Evolutionary conservation across 2,888 invertebrate genomes (phyloP), one percentile per base, ranked within the genome.

Genomic region (Trisateles emortualis): DNA sequence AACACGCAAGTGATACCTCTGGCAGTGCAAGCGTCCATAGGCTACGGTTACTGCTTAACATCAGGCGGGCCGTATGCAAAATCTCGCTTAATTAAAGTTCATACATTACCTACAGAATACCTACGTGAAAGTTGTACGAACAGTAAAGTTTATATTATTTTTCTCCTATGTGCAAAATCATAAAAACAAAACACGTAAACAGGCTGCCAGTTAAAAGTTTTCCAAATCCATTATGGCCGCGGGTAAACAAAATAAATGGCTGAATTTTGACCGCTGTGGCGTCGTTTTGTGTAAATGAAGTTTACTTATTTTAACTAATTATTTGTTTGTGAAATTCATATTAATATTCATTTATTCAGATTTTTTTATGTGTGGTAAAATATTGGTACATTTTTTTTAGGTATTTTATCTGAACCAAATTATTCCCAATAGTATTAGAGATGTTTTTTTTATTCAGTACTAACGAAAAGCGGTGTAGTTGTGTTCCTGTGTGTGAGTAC

Each of bases 141-240:
- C 46, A 11, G 10, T 46, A 38, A 42, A 36, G 6, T 36, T 48
- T 22, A 24, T 8, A 48, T 40, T 17, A 48, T 41, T 35, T 33
- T 45, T 36, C 36, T 36, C 14, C 13, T 45, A 42, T 30, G 24
- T 43, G 16, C 6, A 16, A 43, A 38, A 50, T 36, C 24, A 26
- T 14, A 41, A 48, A 48, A 41, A 33, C 32, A 36, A 30, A 43
- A 49, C 42, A 49, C 42, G 29, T 43, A 38, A 43, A 50, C 49
- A 50, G 30, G 13, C 45, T n/a, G 43, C 36, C 13, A 39, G 46
- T 47, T 47, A 50, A 50, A 50, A 50, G 42, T 50, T 50, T 43
- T 11, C 14, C 29, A 38, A 43, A 50, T 42, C 50, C 38, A 43
- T 43, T 50, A 43, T 11, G 50, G 30, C 43, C 30, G 10, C 17